Percentiles rank a stretch among this genome's conserved stretches.
phyloP scores from a whole-genome alignment of 2,797 vertebrate species.

The Dipus sagitta region DNA sequence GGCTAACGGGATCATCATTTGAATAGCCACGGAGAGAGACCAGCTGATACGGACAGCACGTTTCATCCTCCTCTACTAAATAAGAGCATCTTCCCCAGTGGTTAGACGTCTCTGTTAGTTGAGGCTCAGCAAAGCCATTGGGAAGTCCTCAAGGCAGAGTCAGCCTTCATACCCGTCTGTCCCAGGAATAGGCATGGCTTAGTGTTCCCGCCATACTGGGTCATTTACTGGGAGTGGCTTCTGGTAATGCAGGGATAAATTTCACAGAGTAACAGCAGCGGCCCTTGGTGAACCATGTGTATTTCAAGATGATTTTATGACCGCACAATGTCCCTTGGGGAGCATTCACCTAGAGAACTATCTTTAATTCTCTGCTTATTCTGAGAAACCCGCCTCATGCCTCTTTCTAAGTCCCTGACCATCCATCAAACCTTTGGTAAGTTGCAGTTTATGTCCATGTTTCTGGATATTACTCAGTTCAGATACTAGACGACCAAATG shows the following conservation, averaged over 20 bases:
- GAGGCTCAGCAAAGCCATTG: neutral
- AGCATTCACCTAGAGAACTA: neutral
- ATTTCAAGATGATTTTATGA: neutral
- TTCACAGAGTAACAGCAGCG: neutral
- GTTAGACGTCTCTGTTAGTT: neutral
- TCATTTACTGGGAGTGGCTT: neutral
- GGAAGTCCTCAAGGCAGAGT: neutral
- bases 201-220: neutral
- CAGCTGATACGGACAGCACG: neutral
- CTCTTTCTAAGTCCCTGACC: neutral
- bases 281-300: neutral
- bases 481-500: neutral
- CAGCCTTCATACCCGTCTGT: neutral
- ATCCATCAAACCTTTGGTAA: neutral
- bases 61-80: neutral
- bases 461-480: neutral
- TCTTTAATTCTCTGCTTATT: conserved; percentile 20
- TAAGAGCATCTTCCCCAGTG: neutral
- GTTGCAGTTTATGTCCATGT: neutral
- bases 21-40: neutral
- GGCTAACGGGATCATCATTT: too few species aligned
- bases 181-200: neutral
- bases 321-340: neutral
- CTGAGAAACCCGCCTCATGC: neutral
- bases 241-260: neutral